These are phyloP conservation scores for Oophaga sylvatica DNA, from an alignment of 2,797 vertebrate species.

Conservation along the genomic window DNA sequence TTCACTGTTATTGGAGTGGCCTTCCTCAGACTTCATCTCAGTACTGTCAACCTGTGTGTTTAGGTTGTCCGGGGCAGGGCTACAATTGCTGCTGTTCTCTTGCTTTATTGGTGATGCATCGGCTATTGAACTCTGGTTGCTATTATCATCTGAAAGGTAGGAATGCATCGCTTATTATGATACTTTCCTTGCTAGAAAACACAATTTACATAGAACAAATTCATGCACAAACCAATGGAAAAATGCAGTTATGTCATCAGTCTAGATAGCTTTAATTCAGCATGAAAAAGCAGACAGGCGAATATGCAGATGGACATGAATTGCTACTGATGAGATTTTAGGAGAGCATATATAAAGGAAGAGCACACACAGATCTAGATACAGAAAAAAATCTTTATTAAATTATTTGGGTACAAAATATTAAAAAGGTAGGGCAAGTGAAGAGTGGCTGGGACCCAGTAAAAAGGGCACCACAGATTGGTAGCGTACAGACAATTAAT, in stretches of 20 bases:
- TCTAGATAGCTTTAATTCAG: background rate
- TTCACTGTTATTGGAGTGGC: conserved; percentile 80
- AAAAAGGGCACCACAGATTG: too few species aligned
- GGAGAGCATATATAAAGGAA: too few species aligned
- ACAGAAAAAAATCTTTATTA: too few species aligned
- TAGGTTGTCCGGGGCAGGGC: conserved; percentile 87
- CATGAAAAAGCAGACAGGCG: too few species aligned
- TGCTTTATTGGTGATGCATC: conserved; percentile 97
- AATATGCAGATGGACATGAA: too few species aligned
- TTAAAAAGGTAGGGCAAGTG: too few species aligned
- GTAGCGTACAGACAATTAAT: too few species aligned
- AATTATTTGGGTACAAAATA: too few species aligned
- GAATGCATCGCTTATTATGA: background rate
- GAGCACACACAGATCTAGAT: too few species aligned
- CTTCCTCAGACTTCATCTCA: conserved; percentile 83
- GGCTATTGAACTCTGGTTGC: conserved; percentile 99
- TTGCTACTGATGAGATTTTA: too few species aligned
- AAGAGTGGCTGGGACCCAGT: too few species aligned
- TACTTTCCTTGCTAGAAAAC: background rate
- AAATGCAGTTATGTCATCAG: background rate
- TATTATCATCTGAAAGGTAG: conserved; percentile 88
- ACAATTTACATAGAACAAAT: background rate
- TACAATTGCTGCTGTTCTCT: conserved; percentile 95
- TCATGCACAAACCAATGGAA: background rate
- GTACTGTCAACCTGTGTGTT: conserved; percentile 69